Evolutionary conservation across 1,140 invertebrate species (phyloP), one percentile per base, ranked within the genome.

Genomic region (Stegodyphus dumicola): DNA sequence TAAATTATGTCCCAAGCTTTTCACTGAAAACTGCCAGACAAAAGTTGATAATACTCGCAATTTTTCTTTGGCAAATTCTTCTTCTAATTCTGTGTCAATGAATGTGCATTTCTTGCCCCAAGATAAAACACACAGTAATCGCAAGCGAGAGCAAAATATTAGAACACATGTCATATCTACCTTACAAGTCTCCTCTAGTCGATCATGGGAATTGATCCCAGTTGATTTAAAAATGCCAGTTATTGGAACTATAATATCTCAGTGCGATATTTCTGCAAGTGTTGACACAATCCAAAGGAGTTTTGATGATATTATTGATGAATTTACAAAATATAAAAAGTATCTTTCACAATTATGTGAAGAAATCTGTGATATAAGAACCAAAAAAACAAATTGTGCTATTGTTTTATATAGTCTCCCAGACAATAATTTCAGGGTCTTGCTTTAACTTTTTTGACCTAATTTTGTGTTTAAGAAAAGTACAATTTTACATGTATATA

Each of bases 381-480:
- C 65, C 33, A 86, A 78, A 64, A 86, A 73, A 15, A 15, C 52
- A n/a, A 73, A 73, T 52, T 77, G 18, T 71, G 15, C 84, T 10
- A 78, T 86, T 65, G 73, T 86, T 78, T 64, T 86, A 18, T 86
- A 86, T n/a, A 86, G 84, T 53, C 67, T 86, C 7, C 67, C 49
- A 17, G 84, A 86, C 5, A 78, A 60, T 53, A 86, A 86, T 78
- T 86, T 86, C 51, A 86, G 54, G 10, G 67, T 86, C 13, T 54
- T 86, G 7, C 33, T 86, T 53, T 86, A 69, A 60, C 56, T 60
- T 10, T 60, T 15, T 60, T 60, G 56, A 60, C 56, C 9, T 60
- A 60, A 60, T 33, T 33, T 1, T 33, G 33, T 33, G 33, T 33
- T 33, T 33, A 33, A 33, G 3, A 33, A 33, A 33, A 33, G 33